These are phyloP conservation scores for Troilus luridus DNA, from an alignment of 2,888 invertebrate species.

Conservation along the genomic window DNA sequence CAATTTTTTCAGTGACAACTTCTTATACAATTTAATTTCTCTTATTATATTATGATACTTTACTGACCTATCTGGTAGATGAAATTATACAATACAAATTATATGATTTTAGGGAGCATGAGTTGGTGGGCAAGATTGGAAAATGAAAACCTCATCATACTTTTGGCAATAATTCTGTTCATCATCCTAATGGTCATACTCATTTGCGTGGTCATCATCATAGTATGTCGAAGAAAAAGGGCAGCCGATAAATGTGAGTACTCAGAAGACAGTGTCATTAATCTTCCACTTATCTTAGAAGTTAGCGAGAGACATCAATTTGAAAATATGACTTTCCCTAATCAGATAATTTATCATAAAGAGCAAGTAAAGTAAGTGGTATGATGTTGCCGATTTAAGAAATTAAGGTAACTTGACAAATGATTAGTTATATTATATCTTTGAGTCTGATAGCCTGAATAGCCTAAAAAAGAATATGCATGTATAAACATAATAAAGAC, in stretches of 20 bases:
- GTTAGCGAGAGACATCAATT: constrained; percentile 34
- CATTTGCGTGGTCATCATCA: constrained; percentile 87
- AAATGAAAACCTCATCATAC: constrained; percentile 83
- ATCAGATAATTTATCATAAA: constrained; percentile 32
- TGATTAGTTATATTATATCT: background rate
- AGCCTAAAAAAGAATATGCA: constrained; percentile 17
- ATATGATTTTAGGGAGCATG: constrained; percentile 76
- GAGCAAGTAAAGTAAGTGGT: background rate
- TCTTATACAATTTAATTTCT: too few relatives aligned
- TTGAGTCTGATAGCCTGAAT: constrained; percentile 23
- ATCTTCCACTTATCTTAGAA: constrained; percentile 49
- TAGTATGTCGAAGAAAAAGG: constrained; percentile 87
- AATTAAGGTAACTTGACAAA: background rate
- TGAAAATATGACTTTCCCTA: constrained; percentile 40
- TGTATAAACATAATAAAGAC: constrained; percentile 50
- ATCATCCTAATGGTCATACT: constrained; percentile 81
- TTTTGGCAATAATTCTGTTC: constrained; percentile 79
- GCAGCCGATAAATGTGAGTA: constrained; percentile 87
- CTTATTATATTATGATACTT: background rate
- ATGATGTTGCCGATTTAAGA: constrained; percentile 24
- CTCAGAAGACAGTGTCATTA: constrained; percentile 35
- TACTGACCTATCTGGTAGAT: background rate
- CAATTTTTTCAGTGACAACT: too few relatives aligned
- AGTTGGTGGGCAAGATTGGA: constrained; percentile 86
- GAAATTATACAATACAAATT: background rate